Percentiles rank a stretch among this genome's conserved stretches.
Conservation (phyloP, 2,113 vertebrate species). For the Python bivittatus region DNA sequence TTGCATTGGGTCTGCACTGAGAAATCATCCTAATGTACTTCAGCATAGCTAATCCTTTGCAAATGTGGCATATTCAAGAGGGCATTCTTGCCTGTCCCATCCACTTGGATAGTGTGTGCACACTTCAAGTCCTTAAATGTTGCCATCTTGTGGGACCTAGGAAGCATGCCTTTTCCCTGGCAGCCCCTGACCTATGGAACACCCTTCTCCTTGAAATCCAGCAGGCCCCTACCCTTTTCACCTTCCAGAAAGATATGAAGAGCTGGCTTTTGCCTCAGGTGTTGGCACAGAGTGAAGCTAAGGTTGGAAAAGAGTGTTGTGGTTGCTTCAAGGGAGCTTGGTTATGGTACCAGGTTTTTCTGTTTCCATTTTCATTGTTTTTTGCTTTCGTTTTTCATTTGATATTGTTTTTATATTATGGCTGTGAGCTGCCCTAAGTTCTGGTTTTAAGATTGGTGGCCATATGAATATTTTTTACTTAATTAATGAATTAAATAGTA, state of each 20-base stretch:
- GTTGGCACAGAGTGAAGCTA: neutral
- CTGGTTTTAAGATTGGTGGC: too few species aligned
- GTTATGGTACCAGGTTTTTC: neutral
- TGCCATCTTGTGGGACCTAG: neutral
- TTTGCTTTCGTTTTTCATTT: neutral
- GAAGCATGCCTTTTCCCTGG: neutral
- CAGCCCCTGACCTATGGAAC: neutral
- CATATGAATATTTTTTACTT: neutral
- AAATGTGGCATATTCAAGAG: neutral
- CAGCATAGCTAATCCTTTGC: neutral
- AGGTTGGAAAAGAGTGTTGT: neutral
- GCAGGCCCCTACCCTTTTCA: neutral
- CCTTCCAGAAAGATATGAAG: neutral
- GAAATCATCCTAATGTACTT: neutral
- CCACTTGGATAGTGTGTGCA: neutral
- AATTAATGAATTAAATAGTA: neutral
- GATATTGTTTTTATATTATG: neutral
- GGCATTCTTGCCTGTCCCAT: neutral
- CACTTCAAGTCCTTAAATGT: neutral
- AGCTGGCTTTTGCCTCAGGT: neutral
- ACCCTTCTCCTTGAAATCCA: neutral
- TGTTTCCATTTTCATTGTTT: too few species aligned
- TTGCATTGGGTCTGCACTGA: neutral
- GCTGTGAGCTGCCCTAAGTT: neutral
- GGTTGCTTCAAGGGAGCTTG: neutral